phyloP scores from a whole-genome alignment of 2,797 vertebrate genomes.

The Syndactyla subalaris region DNA sequence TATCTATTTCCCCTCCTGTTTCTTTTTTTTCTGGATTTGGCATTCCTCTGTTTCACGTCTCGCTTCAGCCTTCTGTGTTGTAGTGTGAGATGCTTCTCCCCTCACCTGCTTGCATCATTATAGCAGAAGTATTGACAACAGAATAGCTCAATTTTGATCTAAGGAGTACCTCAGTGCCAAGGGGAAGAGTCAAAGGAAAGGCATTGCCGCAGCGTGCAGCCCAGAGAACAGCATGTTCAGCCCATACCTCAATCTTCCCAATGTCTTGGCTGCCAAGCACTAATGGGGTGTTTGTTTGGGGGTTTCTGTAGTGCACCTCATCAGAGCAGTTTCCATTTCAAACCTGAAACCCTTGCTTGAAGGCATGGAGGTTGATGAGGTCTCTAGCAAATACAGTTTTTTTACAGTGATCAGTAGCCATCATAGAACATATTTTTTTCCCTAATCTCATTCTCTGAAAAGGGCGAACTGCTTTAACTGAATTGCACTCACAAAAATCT shows the following conservation, averaged over 20 bases:
- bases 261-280: background rate
- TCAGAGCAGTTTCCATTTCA: background rate
- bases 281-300: background rate
- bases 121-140: background rate
- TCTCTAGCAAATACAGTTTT: background rate
- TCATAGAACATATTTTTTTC: background rate
- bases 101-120: background rate
- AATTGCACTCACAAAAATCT: background rate
- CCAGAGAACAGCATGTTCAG: background rate
- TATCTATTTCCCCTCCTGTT: background rate
- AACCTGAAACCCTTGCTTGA: background rate
- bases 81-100: background rate
- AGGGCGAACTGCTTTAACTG: background rate
- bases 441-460: background rate
- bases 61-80: background rate
- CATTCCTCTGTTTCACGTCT: background rate
- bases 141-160: background rate
- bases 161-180: background rate
- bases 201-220: accelerated
- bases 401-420: background rate
- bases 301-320: background rate
- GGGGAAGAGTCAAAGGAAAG: background rate
- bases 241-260: background rate
- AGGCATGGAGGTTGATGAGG: background rate
- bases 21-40: background rate